Conservation (phyloP, 2,113 vertebrate genomes). For the Dicaeum eximium region DNA sequence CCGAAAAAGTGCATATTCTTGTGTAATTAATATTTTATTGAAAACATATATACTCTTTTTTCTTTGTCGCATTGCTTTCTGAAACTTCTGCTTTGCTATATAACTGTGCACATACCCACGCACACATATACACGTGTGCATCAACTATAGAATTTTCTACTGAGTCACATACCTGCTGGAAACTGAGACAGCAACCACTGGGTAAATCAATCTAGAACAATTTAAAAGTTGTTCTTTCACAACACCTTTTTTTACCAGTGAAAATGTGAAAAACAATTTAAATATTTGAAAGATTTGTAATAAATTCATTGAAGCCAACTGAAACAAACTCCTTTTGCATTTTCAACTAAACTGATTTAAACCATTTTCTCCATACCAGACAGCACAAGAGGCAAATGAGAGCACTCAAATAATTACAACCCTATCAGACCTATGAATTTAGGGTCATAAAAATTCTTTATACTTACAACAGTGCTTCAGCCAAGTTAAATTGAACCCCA, state of each 20-base stretch:
- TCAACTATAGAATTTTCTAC: not conserved
- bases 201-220: not conserved
- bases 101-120: too few species aligned
- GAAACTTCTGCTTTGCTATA: not conserved
- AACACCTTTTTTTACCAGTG: not conserved
- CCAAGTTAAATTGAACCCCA: not conserved
- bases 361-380: not conserved
- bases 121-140: fast-evolving
- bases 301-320: not conserved
- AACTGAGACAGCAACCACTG: not conserved
- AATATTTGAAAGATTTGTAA: not conserved
- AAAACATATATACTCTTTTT: not conserved
- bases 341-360: not conserved
- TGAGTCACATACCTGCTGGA: not conserved
- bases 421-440: not conserved
- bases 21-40: not conserved
- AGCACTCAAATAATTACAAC: not conserved
- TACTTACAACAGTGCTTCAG: not conserved
- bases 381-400: not conserved
- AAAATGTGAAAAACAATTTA: not conserved
- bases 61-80: not conserved
- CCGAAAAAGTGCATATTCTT: not conserved
- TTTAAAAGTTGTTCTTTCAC: not conserved
- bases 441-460: not conserved
- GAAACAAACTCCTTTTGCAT: not conserved